A percentile compares a stretch with the other conserved stretches of the same genome.
Conservation (phyloP, 1,140 invertebrate species). For the Drosophila orosa region DNA sequence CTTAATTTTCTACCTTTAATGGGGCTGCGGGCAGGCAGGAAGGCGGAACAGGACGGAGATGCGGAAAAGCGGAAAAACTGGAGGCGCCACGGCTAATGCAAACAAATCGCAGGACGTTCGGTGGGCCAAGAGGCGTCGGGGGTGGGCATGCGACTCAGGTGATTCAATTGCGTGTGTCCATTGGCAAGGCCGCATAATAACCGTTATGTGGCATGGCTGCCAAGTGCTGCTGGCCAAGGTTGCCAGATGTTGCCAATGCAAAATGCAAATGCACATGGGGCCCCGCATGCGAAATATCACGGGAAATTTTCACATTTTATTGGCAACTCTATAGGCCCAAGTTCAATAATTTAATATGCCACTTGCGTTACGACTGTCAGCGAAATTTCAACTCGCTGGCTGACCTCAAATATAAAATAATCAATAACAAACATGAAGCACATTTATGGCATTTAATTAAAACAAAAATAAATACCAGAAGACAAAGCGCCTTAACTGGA, state of each 20-base stretch:
- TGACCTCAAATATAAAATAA: constrained; percentile 28
- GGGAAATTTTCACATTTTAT: constrained; percentile 45
- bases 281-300: constrained; percentile 59
- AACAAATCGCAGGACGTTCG: constrained; percentile 35
- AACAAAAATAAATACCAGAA: constrained; percentile 14
- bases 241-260: constrained; percentile 37
- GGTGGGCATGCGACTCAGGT: constrained; percentile 7
- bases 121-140: background rate
- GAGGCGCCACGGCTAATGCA: constrained; percentile 43
- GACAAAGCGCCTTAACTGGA: constrained; percentile 13
- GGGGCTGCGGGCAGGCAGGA: constrained; percentile 40
- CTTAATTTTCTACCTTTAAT: constrained; percentile 61
- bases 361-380: constrained; percentile 35
- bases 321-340: constrained; percentile 58
- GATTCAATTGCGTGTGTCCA: constrained; percentile 29
- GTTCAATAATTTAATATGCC: constrained; percentile 57
- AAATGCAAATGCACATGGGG: constrained; percentile 39
- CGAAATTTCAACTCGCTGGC: constrained; percentile 20
- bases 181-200: constrained; percentile 35
- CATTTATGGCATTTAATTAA: constrained; percentile 22
- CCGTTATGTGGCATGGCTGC: constrained; percentile 30
- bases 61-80: constrained; percentile 49
- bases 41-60: constrained; percentile 19
- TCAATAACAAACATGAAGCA: constrained; percentile 25
- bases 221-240: constrained; percentile 20